phyloP scores from a whole-genome alignment of 92 coral and sea anemone genomes.

The Umimayanthus kanabou region DNA sequence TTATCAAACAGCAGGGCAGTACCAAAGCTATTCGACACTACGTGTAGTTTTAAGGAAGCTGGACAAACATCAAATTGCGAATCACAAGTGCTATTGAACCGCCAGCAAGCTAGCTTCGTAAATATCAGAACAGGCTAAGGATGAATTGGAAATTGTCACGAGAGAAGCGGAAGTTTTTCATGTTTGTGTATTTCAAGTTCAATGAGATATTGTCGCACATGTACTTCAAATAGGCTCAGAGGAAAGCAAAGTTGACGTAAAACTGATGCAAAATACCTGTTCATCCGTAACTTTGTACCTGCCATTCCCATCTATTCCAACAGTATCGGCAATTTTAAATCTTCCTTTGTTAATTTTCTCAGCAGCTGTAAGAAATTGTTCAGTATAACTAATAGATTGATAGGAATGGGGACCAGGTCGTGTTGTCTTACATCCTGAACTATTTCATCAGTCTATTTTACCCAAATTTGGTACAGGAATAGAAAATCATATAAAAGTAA shows the following conservation, averaged over 20 bases:
- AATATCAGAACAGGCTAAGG: not conserved
- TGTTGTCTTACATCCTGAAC: too few relatives aligned
- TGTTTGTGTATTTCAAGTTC: not conserved
- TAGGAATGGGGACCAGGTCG: too few relatives aligned
- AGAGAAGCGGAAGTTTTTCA: not conserved
- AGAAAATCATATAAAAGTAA: too few relatives aligned
- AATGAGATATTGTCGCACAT: not conserved
- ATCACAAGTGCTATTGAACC: not conserved
- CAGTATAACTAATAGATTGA: too few relatives aligned
- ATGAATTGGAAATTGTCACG: not conserved
- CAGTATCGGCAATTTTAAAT: not conserved
- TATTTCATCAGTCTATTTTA: too few relatives aligned
- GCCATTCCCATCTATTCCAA: slow-evolving; percentile 9
- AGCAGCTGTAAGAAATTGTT: not conserved
- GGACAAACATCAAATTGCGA: not conserved
- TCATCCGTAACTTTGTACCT: not conserved
- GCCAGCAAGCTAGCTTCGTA: not conserved
- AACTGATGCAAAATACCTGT: not conserved
- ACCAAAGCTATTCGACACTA: not conserved
- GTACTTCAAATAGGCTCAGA: too few relatives aligned
- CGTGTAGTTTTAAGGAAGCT: not conserved
- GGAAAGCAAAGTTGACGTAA: not conserved
- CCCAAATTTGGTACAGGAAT: too few relatives aligned
- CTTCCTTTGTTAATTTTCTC: not conserved
- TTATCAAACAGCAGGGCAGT: not conserved